Conservation (phyloP, 2,113 vertebrate genomes). For the Uria aalge region DNA sequence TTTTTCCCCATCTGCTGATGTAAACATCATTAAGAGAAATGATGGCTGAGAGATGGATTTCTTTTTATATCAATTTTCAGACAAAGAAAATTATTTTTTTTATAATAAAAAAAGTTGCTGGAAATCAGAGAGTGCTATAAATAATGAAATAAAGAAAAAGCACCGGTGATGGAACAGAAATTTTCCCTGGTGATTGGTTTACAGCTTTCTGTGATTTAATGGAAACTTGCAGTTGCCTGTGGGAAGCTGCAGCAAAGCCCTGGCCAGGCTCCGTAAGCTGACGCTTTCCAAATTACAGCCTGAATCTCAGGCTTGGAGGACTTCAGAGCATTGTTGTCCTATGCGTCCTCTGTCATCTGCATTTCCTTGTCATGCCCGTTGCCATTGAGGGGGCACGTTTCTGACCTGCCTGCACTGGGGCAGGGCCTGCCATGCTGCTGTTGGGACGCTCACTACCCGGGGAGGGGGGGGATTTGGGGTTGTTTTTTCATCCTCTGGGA, state of each 20-base stretch:
- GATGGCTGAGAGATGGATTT: conserved; percentile 68
- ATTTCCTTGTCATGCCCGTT: background rate
- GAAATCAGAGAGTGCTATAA: conserved; percentile 57
- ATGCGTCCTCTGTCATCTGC: background rate
- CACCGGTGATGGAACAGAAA: conserved; percentile 51
- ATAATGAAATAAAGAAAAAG: conserved; percentile 65
- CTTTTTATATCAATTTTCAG: conserved; percentile 69
- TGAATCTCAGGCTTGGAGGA: background rate
- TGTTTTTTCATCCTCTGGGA: background rate
- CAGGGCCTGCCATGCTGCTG: accelerated
- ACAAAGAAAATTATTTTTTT: conserved; percentile 66
- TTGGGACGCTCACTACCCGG: accelerated
- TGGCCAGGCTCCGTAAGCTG: background rate
- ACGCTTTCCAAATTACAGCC: background rate
- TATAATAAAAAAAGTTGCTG: conserved; percentile 58
- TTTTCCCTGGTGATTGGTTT: conserved; percentile 58
- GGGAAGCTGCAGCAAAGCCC: conserved; percentile 19
- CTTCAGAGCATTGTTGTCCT: background rate
- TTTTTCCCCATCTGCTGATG: conserved; percentile 77
- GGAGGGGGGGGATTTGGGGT: accelerated
- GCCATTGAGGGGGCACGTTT: background rate
- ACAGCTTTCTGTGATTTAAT: conserved; percentile 52
- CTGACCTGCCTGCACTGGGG: background rate
- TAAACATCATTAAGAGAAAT: conserved; percentile 76
- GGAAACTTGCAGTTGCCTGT: conserved; percentile 10